phyloP scores from a whole-genome alignment of 64 coral and sea anemone species.

The Orbicella faveolata region DNA sequence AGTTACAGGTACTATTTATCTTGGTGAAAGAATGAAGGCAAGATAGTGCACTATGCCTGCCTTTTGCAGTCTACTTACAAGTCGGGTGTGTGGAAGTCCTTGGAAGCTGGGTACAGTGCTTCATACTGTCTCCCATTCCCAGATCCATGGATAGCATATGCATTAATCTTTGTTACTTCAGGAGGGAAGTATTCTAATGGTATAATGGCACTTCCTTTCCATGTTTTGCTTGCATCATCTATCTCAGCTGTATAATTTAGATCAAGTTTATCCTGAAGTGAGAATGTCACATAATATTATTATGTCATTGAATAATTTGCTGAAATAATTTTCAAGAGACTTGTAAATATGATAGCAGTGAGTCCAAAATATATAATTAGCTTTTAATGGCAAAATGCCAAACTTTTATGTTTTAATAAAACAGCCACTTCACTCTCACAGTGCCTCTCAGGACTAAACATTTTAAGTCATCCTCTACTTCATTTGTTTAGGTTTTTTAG shows the following conservation, averaged over 20 bases:
- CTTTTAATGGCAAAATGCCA: too few species aligned
- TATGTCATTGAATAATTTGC: not conserved
- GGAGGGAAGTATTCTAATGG: constrained; percentile 94
- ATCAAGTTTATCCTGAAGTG: constrained; percentile 76
- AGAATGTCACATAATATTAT: not conserved
- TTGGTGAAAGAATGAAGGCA: too few species aligned
- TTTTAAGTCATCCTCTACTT: too few species aligned
- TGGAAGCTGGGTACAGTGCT: constrained; percentile 77
- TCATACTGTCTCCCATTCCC: constrained; percentile 72
- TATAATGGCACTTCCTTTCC: constrained; percentile 80
- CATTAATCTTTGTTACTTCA: constrained; percentile 76
- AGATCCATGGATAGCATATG: constrained; percentile 96
- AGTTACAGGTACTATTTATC: too few species aligned
- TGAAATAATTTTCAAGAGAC: not conserved
- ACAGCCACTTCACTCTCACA: not conserved
- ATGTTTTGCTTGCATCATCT: constrained; percentile 47
- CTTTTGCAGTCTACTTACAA: constrained; percentile 69
- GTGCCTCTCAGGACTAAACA: too few species aligned
- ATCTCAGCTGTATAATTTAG: constrained; percentile 65
- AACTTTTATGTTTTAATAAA: not conserved
- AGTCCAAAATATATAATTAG: too few species aligned
- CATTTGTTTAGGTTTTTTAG: too few species aligned
- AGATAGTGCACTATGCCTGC: too few species aligned
- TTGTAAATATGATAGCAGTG: not conserved
- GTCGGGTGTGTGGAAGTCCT: constrained; percentile 73